Evolutionary conservation across 2,797 vertebrate species (phyloP), one percentile per base, ranked within the genome.

Genomic region (Vireo griseus): DNA sequence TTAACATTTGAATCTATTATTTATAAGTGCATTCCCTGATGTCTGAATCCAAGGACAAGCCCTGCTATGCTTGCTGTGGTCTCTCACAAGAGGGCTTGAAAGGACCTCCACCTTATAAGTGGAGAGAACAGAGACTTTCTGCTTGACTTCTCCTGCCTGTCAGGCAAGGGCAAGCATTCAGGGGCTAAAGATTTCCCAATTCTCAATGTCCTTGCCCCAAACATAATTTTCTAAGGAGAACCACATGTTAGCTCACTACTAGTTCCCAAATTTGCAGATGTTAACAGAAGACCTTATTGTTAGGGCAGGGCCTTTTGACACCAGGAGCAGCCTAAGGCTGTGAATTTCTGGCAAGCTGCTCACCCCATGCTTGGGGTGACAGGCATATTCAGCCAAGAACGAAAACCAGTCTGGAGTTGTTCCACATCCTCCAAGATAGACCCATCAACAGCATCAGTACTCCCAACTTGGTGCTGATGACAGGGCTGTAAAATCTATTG

Each of bases 1-100:
- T 97, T 96, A 93, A 52, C 55, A 61, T 83, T 91, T 57, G n/a
- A 87, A 78, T 96, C 59, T 74, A 51, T 94, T 94, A 94, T 95
- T 95, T 91, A 95, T 90, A 61, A 71, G 69, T 44, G 47, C 25
- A n/a, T 91, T 95, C 75, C 88, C 84, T 79, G 69, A 65, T 83
- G 85, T 78, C 71, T 94, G 57, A 81, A 88, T 93, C 51, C 7
- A 45, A 71, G 58, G 80, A 62, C 58, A 94, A 90, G 78, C 50
- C 80, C 71, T 86, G 50, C 83, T 24, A 5, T 63, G 72, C 69
- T 90, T 93, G 75, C 74, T 3, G 61, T 3, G 4, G 31, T 92
- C 35, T 91, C 71, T 82, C 54, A 13, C 45, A 68, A 83, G 74
- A 92, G 29, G 26, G 35, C 59, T 88, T 16, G 12, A 57, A 92